Evolutionary conservation across 2,888 invertebrate genomes (phyloP).

Genomic region (Malthinus seriepunctatus): DNA sequence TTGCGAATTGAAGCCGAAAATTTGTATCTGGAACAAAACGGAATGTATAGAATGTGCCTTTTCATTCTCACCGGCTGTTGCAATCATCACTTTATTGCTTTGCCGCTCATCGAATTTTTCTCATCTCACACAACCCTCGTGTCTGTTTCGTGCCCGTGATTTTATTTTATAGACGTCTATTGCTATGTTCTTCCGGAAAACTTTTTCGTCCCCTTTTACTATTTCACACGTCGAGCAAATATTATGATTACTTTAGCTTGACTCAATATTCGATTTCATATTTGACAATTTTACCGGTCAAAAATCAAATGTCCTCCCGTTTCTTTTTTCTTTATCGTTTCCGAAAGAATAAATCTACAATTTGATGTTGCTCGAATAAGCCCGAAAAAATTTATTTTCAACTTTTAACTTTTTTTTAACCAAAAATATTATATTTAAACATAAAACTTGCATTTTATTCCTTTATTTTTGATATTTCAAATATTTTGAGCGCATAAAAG

Average conservation of each 20-base stretch:
- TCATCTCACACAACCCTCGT: conserved; percentile 34
- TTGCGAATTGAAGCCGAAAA: conserved; percentile 97
- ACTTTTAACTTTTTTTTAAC: conserved; percentile 15
- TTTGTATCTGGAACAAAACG: conserved; percentile 83
- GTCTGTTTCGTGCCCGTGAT: conserved; percentile 46
- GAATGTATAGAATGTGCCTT: conserved; percentile 42
- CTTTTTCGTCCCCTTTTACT: conserved; percentile 32
- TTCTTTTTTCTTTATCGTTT: conserved; percentile 26
- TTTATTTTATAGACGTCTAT: conserved; percentile 42
- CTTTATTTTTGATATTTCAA: conserved; percentile 20
- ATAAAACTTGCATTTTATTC: conserved; percentile 23
- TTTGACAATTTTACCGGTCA: conserved; percentile 45
- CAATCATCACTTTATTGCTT: conserved; percentile 55
- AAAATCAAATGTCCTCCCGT: conserved; percentile 41
- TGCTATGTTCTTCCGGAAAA: conserved; percentile 28
- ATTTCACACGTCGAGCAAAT: conserved; percentile 51
- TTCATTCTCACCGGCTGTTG: conserved; percentile 46
- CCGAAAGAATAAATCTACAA: conserved; percentile 39
- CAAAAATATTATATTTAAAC: conserved; percentile 1
- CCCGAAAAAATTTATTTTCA: conserved; percentile 26
- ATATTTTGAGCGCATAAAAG: conserved; percentile 31
- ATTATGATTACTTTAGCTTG: conserved; percentile 52
- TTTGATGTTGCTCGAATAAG: conserved; percentile 40
- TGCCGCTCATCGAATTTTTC: conserved; percentile 52
- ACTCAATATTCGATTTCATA: conserved; percentile 51